Conservation (phyloP, 2,113 vertebrate genomes). For the Arizona elegans region DNA sequence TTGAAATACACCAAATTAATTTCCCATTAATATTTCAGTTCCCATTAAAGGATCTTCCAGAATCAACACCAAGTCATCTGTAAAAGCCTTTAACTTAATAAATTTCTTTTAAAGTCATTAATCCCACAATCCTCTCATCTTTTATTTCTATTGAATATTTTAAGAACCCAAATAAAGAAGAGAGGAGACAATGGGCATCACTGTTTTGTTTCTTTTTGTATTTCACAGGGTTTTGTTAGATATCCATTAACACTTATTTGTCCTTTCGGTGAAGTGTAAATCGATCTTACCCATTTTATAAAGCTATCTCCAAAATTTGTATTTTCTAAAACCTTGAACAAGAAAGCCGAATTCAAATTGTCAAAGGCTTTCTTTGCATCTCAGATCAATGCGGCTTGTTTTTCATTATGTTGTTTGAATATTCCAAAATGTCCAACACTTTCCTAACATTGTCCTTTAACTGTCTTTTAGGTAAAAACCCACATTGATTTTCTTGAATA, state of each 20-base stretch:
- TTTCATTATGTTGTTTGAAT: not conserved
- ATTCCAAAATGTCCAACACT: not conserved
- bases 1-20: not conserved
- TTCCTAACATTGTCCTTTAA: not conserved
- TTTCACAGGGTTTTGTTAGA: not conserved
- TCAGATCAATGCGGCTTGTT: not conserved
- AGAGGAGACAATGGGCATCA: not conserved
- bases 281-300: not conserved
- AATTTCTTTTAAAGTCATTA: not conserved
- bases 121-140: not conserved
- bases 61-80: not conserved
- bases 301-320: not conserved
- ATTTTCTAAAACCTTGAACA: not conserved
- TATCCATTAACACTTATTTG: not conserved
- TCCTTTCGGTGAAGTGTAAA: not conserved
- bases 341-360: not conserved
- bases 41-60: not conserved
- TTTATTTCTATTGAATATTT: not conserved
- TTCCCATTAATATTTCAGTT: not conserved
- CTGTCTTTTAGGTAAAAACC: not conserved
- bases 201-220: not conserved
- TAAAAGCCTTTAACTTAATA: not conserved
- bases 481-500: not conserved
- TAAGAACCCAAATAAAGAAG: not conserved
- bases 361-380: not conserved